These are phyloP conservation scores for Crotalus helleri DNA, from an alignment of 2,113 vertebrate species.

Conservation along the genomic window DNA sequence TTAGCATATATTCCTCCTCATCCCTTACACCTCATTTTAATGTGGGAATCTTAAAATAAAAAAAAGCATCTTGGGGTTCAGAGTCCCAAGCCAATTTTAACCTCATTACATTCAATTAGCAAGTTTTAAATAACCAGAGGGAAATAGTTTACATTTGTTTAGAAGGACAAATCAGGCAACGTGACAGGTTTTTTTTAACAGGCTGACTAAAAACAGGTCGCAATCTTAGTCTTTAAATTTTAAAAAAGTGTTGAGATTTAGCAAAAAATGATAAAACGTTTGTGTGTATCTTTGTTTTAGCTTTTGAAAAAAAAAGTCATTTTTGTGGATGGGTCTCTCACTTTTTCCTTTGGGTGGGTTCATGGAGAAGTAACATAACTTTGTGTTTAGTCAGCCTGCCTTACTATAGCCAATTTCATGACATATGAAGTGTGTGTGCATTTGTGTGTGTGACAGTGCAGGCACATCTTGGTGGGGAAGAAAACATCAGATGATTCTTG, in stretches of 20 bases:
- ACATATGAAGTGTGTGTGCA: neutral
- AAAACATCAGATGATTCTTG: neutral
- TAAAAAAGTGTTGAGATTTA: neutral
- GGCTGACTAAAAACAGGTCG: neutral
- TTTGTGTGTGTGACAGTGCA: neutral
- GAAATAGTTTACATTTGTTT: neutral
- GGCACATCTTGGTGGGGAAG: neutral
- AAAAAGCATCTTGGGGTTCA: neutral
- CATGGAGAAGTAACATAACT: neutral
- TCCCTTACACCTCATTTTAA: neutral
- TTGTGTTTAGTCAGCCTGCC: neutral
- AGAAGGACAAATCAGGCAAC: neutral
- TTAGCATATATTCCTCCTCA: neutral
- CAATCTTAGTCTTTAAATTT: neutral
- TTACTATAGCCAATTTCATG: neutral
- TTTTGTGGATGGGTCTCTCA: neutral
- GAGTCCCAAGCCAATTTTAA: neutral
- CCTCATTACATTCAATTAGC: no score
- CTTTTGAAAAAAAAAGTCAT: neutral
- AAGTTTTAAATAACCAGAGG: neutral
- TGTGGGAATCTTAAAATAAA: neutral
- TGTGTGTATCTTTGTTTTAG: neutral
- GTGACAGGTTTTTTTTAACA: neutral
- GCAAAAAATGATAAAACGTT: neutral
- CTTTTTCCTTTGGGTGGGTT: neutral